Evolutionary conservation across 2,797 vertebrate genomes (phyloP).

Genomic region (Tenualosa ilisha): DNA sequence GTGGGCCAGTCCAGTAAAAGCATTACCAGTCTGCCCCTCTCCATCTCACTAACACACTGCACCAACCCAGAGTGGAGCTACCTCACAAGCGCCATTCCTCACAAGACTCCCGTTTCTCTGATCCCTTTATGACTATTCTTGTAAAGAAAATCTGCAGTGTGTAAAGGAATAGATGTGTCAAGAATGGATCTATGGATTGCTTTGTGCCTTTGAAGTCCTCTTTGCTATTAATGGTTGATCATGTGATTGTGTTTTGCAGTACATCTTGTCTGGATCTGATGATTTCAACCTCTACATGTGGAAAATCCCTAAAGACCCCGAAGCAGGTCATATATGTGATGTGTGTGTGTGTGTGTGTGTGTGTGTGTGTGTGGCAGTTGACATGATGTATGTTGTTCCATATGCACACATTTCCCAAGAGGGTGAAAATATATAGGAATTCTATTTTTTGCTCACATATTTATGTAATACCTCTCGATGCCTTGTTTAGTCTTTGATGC

Average conservation of each 20-base stretch:
- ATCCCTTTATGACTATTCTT: neutral
- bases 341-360: neutral
- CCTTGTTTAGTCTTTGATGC: neutral
- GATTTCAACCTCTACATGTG: constrained; percentile 99
- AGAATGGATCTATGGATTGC: neutral
- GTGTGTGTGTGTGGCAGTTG: neutral
- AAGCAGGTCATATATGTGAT: constrained; percentile 81
- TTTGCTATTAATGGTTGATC: neutral
- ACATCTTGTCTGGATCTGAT: constrained; percentile 97
- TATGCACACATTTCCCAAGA: neutral
- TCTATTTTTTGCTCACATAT: neutral
- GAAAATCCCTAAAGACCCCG: constrained; percentile 95
- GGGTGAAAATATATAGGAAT: neutral
- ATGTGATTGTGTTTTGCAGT: constrained; percentile 71
- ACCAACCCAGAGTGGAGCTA: neutral
- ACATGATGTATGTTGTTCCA: neutral
- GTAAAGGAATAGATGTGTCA: neutral
- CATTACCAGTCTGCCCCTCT: neutral
- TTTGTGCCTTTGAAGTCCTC: neutral
- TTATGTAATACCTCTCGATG: neutral
- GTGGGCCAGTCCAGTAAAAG: neutral
- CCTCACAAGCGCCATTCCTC: neutral
- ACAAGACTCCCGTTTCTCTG: neutral
- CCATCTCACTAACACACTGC: neutral
- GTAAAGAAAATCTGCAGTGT: neutral